Percentiles rank a stretch among this genome's conserved stretches.
Conservation (phyloP, 1,140 invertebrate genomes). For the Luehdorfia chinensis region DNA sequence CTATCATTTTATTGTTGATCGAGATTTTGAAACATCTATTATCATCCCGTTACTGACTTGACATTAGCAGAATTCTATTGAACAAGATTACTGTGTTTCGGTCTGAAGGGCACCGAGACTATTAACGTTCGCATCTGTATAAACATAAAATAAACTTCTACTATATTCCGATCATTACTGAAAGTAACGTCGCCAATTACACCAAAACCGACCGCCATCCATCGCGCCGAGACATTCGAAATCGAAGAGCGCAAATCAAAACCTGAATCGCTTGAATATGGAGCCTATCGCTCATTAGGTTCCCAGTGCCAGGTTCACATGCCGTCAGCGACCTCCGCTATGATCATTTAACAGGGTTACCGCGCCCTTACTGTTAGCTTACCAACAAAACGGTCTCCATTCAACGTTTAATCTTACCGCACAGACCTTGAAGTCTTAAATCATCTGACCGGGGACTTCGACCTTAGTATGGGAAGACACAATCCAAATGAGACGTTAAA, state of each 20-base stretch:
- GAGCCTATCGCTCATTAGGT: slow-evolving; percentile 15
- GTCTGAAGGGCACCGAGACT: too few species aligned
- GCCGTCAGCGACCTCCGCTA: slow-evolving; percentile 12
- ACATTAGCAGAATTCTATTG: too few species aligned
- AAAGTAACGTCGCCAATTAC: slow-evolving; percentile 3
- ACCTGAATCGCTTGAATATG: slow-evolving; percentile 6
- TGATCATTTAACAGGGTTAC: slow-evolving; percentile 18
- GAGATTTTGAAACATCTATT: too few species aligned
- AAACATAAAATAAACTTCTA: too few species aligned
- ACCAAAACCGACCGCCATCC: background rate
- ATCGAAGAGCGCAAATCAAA: background rate
- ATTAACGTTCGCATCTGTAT: too few species aligned
- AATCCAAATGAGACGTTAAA: background rate
- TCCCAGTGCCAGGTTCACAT: slow-evolving; percentile 4
- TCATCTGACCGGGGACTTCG: background rate
- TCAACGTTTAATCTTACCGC: slow-evolving; percentile 3
- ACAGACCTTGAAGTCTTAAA: background rate
- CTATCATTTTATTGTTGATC: too few species aligned
- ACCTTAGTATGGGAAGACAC: background rate
- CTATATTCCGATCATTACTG: too few species aligned
- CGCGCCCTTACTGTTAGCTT: slow-evolving; percentile 13
- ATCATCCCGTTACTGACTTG: too few species aligned
- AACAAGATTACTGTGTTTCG: too few species aligned
- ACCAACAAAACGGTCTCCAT: background rate
- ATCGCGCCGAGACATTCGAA: slow-evolving; percentile 1